Evolutionary conservation across 2,888 invertebrate species (phyloP).

Genomic region (Leptinotarsa juncta): DNA sequence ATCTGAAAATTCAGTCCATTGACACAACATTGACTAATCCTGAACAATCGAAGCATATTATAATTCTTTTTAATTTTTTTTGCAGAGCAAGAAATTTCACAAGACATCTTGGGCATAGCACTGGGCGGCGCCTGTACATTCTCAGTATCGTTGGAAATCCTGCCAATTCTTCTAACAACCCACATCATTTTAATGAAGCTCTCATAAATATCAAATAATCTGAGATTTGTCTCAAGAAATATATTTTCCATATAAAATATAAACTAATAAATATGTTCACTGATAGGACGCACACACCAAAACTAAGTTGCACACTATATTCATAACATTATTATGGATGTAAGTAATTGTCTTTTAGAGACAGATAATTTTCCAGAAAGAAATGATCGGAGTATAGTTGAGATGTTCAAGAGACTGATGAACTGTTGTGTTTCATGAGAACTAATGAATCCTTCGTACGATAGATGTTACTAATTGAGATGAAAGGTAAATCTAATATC

Average conservation of each 20-base stretch:
- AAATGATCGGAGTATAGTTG: neutral
- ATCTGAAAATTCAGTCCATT: too few relatives aligned
- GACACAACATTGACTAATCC: too few relatives aligned
- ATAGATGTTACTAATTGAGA: too few relatives aligned
- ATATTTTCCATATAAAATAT: slow-evolving; percentile 44
- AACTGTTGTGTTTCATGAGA: too few relatives aligned
- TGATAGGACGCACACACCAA: slow-evolving; percentile 62
- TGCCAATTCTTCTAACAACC: slow-evolving; percentile 17
- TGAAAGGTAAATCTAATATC: too few relatives aligned
- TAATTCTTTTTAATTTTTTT: neutral
- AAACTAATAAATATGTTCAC: slow-evolving; percentile 53
- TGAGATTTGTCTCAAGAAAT: slow-evolving; percentile 44
- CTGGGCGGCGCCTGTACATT: slow-evolving; percentile 23
- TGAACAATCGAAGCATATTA: too few relatives aligned
- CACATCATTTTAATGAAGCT: slow-evolving; percentile 40
- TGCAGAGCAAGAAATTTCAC: slow-evolving; percentile 41
- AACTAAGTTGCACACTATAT: slow-evolving; percentile 44
- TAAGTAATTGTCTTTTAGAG: neutral
- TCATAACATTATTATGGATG: slow-evolving; percentile 44
- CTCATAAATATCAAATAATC: slow-evolving; percentile 47
- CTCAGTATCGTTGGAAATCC: slow-evolving; percentile 12
- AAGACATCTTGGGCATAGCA: slow-evolving; percentile 37
- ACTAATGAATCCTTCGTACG: too few relatives aligned
- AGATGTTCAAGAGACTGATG: neutral
- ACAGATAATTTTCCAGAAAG: neutral